These are phyloP conservation scores for Centruroides vittatus DNA, from an alignment of 1,140 invertebrate genomes.

Conservation along the genomic window DNA sequence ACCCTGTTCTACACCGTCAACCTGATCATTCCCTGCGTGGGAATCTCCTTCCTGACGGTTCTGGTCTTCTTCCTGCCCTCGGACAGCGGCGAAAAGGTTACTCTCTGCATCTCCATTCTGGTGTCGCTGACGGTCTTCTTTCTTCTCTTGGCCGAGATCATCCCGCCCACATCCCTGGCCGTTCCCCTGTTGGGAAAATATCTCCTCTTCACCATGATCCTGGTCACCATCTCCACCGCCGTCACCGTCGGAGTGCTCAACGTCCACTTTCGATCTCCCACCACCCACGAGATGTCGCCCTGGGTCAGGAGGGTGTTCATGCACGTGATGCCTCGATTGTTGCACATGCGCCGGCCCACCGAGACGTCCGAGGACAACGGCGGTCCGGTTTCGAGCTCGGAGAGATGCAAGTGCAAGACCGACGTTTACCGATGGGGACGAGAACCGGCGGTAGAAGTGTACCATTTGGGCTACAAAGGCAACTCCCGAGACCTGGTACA, in stretches of 20 bases:
- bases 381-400: constrained; percentile 11
- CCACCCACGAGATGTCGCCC: constrained; percentile 84
- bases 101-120: constrained; percentile 56
- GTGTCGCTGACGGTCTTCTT: constrained; percentile 99
- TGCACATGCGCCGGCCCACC: constrained; percentile 30
- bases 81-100: constrained; percentile 94
- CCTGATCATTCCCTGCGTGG: constrained; percentile 87
- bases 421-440: constrained; percentile 4
- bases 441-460: not conserved
- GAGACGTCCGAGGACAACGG: constrained; percentile 16
- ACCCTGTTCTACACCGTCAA: constrained; percentile 97
- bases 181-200: constrained; percentile 95
- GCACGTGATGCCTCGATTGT: constrained; percentile 59
- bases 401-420: constrained; percentile 15
- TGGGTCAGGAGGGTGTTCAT: constrained; percentile 84
- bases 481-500: not conserved
- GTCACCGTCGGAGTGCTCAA: constrained; percentile 96
- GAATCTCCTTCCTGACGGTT: constrained; percentile 92
- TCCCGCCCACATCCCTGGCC: constrained; percentile 94
- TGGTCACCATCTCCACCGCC: constrained; percentile 90
- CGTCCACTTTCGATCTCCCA: constrained; percentile 97
- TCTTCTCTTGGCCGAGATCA: constrained; percentile 92
- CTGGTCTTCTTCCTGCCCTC: constrained; percentile 97
- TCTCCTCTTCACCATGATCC: constrained; percentile 94
- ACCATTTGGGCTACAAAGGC: not conserved